Conservation (phyloP, 2,113 vertebrate species). For the Tringa solitaria region DNA sequence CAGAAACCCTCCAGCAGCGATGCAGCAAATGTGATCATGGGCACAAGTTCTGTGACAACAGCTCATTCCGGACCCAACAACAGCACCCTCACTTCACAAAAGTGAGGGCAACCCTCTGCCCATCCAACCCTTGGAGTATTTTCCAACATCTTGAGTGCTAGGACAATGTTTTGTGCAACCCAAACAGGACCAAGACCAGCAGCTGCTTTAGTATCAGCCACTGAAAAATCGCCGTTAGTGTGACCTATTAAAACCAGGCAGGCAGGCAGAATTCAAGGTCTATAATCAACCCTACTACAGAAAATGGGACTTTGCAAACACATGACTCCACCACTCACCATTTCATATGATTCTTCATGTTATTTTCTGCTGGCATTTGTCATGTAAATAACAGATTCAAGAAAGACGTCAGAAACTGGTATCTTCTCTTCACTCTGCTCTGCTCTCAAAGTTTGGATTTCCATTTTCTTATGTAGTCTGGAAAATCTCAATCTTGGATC, state of each 20-base stretch:
- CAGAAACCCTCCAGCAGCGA: background rate
- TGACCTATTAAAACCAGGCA: background rate
- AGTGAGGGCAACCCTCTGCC: background rate
- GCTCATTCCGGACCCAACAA: background rate
- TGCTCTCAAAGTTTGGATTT: background rate
- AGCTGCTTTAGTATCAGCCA: background rate
- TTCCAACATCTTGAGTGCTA: background rate
- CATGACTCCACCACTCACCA: background rate
- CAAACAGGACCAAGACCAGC: background rate
- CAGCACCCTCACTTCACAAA: background rate
- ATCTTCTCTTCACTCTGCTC: background rate
- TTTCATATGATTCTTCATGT: background rate
- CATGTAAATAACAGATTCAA: background rate
- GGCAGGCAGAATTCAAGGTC: background rate
- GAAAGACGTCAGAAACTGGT: background rate
- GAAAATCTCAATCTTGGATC: background rate
- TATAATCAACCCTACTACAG: background rate
- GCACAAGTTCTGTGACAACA: background rate
- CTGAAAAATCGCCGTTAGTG: background rate
- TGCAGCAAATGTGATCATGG: background rate
- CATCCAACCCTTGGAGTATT: background rate
- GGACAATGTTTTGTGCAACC: background rate
- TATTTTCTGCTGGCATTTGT: background rate
- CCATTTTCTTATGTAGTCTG: background rate
- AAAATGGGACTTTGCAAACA: background rate